Base-by-base conservation (phyloP, 2,797 vertebrate genomes). In the Pogonophryne albipinna region DNA sequence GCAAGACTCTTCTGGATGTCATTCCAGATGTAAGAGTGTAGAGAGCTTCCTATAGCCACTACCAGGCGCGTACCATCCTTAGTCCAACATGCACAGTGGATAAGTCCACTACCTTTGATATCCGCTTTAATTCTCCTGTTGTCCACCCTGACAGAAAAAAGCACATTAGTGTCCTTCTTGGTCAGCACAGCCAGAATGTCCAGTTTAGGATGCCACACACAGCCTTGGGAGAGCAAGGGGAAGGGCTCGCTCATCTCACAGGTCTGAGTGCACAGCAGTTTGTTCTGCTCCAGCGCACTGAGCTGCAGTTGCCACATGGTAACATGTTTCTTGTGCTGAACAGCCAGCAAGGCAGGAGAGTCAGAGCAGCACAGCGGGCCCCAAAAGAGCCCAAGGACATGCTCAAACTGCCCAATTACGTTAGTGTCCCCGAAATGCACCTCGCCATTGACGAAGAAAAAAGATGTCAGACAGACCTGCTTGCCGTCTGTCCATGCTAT, bases 401-500 rank as follows among this genome's bases (percentile, higher is more conserved):
- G 96, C 85, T 99, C 97, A 56, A 99, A 99, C 60, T 97, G 96
- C 46, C 97, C 97, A 2, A 99, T 95, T n/a, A 98, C 95, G 3
- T 94, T 96, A 0, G 97, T 97, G 79, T 97, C 96, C 6, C 97
- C 97, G 23, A 98, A 97, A 77, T 86, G 96, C 52, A 94, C 92
- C 82, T 96, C 95, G 16, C 96, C 94, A 0, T 93, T 88, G 4
- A 92, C 76, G 50, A 95, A 93, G 80, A 87, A 94, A 55, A 99
- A 80, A 0, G 95, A 73, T 0, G 97, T 98, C 66, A 99, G 91
- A 70, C 96, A 95, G 57, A 99, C 96, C 83, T 97, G 98, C 71
- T 92, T 96, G 70, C 98, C 98, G 4, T 99, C 96, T 0, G 98
- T 99, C 98, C 98, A 99, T 3, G 96, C 97, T 12, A 99, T 95